These are phyloP conservation scores for Acyrthosiphon pisum DNA, from an alignment of 1,140 invertebrate genomes.

Conservation along the genomic window DNA sequence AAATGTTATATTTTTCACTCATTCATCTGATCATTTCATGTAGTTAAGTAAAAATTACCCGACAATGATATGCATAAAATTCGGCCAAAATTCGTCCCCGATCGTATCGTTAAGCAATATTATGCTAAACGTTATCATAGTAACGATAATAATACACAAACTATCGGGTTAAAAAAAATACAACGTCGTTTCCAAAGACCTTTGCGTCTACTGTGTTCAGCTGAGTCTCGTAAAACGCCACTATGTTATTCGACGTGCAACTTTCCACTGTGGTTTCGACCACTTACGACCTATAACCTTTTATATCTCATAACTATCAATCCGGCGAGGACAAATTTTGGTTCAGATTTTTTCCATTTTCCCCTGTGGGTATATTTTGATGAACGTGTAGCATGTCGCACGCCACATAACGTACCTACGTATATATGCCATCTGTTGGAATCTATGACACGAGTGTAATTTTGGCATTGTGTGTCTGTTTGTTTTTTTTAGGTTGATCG, in stretches of 20 bases:
- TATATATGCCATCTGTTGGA: conserved; percentile 39
- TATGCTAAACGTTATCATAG: not conserved
- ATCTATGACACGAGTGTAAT: conserved; percentile 65
- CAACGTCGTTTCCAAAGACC: not conserved
- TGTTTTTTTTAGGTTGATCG: conserved; percentile 57
- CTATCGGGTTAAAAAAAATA: not conserved
- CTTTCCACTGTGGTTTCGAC: not conserved
- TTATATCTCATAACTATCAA: not conserved
- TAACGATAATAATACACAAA: not conserved
- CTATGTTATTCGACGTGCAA: not conserved
- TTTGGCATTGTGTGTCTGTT: conserved; percentile 57
- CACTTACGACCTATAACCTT: not conserved
- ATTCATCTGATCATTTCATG: not conserved
- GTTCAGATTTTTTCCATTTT: not conserved
- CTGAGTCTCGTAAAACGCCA: not conserved
- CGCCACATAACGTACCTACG: not conserved
- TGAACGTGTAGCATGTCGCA: conserved; percentile 5
- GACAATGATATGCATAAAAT: not conserved
- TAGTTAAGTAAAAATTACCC: not conserved
- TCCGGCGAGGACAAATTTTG: conserved; percentile 13
- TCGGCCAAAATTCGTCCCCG: conserved; percentile 26
- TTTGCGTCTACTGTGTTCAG: not conserved
- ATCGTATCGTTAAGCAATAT: not conserved
- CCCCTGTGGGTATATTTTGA: not conserved
- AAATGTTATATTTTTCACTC: not conserved